A percentile compares a stretch with the other conserved stretches of the same genome.
Evolutionary conservation across 2,888 invertebrate genomes (phyloP).

Genomic region (Callyntrura guangdongensis): DNA sequence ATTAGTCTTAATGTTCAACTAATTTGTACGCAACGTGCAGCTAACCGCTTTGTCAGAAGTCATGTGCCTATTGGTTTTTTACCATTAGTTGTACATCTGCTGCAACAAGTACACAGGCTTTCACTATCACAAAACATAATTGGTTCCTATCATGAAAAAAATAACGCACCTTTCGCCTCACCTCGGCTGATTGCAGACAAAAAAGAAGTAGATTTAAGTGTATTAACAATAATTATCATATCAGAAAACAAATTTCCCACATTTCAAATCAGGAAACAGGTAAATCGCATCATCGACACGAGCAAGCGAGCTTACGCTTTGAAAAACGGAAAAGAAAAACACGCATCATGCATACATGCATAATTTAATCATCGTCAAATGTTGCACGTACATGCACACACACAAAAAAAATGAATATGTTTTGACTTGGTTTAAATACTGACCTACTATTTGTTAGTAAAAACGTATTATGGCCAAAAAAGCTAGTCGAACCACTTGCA

Average conservation of each 20-base stretch:
- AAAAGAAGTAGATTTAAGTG: constrained; percentile 55
- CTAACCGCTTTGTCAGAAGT: neutral
- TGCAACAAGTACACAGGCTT: constrained; percentile 4
- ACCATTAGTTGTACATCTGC: constrained; percentile 11
- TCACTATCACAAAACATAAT: constrained; percentile 54
- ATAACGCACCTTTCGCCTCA: constrained; percentile 27
- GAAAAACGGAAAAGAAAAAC: constrained; percentile 39
- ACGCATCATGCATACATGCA: constrained; percentile 19
- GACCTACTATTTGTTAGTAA: constrained; percentile 67
- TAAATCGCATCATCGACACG: constrained; percentile 49
- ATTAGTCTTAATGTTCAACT: constrained; percentile 24
- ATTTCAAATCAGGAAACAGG: constrained; percentile 42
- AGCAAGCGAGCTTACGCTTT: neutral
- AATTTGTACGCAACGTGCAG: constrained; percentile 50
- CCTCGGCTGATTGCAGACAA: constrained; percentile 38
- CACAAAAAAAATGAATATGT: constrained; percentile 44
- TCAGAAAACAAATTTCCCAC: constrained; percentile 52
- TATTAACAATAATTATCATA: constrained; percentile 56
- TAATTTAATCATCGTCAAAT: constrained; percentile 38
- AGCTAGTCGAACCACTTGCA: constrained; percentile 69
- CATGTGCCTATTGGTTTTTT: constrained; percentile 12
- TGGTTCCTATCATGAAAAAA: constrained; percentile 15
- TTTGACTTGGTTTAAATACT: constrained; percentile 70
- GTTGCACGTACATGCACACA: constrained; percentile 38
- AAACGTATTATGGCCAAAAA: constrained; percentile 42